A percentile compares a stretch with the other conserved stretches of the same genome.
Conservation (phyloP, 2,113 vertebrate genomes). For the Scatophagus argus region DNA sequence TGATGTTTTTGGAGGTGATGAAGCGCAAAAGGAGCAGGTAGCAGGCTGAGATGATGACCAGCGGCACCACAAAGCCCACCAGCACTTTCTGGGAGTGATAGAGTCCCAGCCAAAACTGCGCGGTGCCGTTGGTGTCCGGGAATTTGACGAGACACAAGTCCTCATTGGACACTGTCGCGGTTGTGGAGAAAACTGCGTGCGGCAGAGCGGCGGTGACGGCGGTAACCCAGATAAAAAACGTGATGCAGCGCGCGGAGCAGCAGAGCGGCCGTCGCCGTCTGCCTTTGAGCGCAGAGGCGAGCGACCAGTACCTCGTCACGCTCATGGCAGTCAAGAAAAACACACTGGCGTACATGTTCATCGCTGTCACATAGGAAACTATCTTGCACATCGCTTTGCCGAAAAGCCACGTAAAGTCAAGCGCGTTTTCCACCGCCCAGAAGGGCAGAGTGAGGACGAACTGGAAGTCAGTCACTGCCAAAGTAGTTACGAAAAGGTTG, state of each 20-base stretch:
- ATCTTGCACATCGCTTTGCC: constrained; percentile 97
- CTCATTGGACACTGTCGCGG: constrained; percentile 87
- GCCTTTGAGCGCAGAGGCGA: constrained; percentile 91
- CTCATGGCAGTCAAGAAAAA: constrained; percentile 99
- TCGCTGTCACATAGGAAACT: constrained; percentile 92
- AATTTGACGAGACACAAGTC: constrained; percentile 94
- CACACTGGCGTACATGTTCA: constrained; percentile 99
- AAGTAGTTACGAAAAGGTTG: constrained; percentile 93
- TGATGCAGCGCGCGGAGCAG: constrained; percentile 86
- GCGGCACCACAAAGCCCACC: constrained; percentile 91
- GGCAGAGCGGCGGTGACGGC: constrained; percentile 91
- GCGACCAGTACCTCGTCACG: constrained; percentile 90
- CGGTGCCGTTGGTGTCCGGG: constrained; percentile 85
- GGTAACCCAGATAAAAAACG: constrained; percentile 87
- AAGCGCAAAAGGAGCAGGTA: constrained; percentile 92
- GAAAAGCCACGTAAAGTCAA: constrained; percentile 96
- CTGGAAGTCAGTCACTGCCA: constrained; percentile 96
- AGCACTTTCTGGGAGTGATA: constrained; percentile 95
- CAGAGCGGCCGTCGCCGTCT: constrained; percentile 76
- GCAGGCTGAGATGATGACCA: constrained; percentile 89
- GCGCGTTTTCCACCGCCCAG: constrained; percentile 95
- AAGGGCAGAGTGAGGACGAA: constrained; percentile 96
- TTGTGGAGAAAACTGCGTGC: constrained; percentile 93
- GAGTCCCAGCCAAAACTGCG: constrained; percentile 93
- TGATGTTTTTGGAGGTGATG: constrained; percentile 87